A percentile compares a stretch with the other conserved stretches of the same genome.
phyloP scores from a whole-genome alignment of 2,797 vertebrate species.

The Furcifer pardalis region DNA sequence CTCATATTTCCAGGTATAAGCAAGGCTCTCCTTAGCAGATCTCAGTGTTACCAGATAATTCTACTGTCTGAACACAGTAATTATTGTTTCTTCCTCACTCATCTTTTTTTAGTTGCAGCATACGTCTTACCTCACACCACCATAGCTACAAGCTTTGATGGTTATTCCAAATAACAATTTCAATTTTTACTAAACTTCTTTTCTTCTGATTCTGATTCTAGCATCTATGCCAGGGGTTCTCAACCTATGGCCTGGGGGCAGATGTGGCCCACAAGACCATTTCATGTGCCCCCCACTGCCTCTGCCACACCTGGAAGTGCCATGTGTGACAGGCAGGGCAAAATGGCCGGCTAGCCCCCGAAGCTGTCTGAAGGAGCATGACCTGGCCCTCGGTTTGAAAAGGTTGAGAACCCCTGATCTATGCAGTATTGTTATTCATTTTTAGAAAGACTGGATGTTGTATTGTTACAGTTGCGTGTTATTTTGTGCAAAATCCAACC shows the following conservation, averaged over 20 bases:
- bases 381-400: too few relatives aligned
- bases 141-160: not conserved
- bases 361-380: too few relatives aligned
- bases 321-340: too few relatives aligned
- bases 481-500: not conserved
- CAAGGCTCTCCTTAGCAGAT: not conserved
- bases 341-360: too few relatives aligned
- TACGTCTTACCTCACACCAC: not conserved
- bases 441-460: not conserved
- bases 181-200: not conserved
- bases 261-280: too few relatives aligned
- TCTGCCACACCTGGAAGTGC: too few relatives aligned
- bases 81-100: rapidly evolving
- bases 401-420: too few relatives aligned
- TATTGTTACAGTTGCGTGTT: not conserved
- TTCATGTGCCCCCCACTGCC: too few relatives aligned
- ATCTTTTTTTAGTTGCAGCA: not conserved
- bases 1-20: not conserved
- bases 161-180: not conserved
- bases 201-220: not conserved
- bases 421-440: not conserved
- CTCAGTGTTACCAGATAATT: not conserved
- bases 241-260: too few relatives aligned
- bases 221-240: not conserved
- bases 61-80: not conserved